Evolutionary conservation across 2,888 invertebrate species (phyloP).

Genomic region (Andrena praecox): DNA sequence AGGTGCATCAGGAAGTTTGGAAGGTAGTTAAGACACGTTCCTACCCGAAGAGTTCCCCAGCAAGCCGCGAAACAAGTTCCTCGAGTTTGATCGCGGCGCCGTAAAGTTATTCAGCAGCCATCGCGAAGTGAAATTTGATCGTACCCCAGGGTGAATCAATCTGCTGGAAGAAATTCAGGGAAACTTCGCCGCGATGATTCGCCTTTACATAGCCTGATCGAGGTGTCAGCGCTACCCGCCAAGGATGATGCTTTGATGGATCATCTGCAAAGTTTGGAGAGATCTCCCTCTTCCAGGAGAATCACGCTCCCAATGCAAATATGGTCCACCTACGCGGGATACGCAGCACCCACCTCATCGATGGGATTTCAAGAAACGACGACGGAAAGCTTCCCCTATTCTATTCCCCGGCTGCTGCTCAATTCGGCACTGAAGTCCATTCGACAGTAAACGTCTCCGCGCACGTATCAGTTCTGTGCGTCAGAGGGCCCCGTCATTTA

Average conservation of each 20-base stretch:
- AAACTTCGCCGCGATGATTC: constrained; percentile 14
- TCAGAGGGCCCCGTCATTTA: too few species aligned
- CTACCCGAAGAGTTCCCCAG: constrained; percentile 13
- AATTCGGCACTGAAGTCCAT: too few species aligned
- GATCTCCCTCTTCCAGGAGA: neutral
- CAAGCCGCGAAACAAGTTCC: constrained; percentile 5
- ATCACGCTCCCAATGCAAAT: neutral
- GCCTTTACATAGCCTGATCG: constrained; percentile 3
- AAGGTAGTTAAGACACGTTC: neutral
- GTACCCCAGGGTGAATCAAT: constrained; percentile 16
- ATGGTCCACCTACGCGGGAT: too few species aligned
- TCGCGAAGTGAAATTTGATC: constrained; percentile 34
- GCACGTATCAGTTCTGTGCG: too few species aligned
- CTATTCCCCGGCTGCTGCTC: too few species aligned
- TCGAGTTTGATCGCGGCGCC: constrained; percentile 8
- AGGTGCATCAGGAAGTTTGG: too few species aligned
- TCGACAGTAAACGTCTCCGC: too few species aligned
- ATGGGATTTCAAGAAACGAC: too few species aligned
- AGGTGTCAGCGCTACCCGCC: neutral
- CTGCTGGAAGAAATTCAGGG: constrained; percentile 6
- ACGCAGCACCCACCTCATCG: too few species aligned
- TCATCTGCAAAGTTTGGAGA: neutral
- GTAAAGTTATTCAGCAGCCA: constrained; percentile 5
- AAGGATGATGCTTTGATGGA: neutral
- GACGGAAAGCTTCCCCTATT: too few species aligned